Conservation (phyloP, 35 echinoderm and acorn worm genomes). For the Holothuria glaberrima region DNA sequence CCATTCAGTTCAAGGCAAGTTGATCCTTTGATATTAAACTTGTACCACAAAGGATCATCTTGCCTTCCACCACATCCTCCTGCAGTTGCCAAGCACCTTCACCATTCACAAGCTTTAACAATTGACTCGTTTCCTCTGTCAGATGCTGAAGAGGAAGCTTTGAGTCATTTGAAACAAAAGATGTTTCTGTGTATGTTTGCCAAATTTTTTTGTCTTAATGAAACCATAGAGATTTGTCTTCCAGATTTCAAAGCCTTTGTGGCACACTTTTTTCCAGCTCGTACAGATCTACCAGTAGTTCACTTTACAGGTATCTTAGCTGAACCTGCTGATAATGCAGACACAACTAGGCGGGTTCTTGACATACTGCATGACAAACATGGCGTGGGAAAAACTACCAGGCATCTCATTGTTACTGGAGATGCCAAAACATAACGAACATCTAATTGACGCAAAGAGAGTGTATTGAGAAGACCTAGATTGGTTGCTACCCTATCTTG, state of each 20-base stretch:
- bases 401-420: too few species aligned
- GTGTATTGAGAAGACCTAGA: constrained; percentile 49
- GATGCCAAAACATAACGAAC: too few species aligned
- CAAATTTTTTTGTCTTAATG: constrained; percentile 1
- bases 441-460: too few species aligned
- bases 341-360: too few species aligned
- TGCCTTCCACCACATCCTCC: neutral
- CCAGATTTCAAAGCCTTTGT: constrained; percentile 46
- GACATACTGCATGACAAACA: too few species aligned
- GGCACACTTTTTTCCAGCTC: too few species aligned
- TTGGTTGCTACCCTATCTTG: constrained; percentile 51
- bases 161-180: neutral
- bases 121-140: constrained; percentile 36
- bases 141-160: neutral
- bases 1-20: neutral
- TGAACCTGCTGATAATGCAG: too few species aligned
- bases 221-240: constrained; percentile 1
- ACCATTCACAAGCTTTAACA: neutral
- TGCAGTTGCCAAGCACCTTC: too few species aligned
- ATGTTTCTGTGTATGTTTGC: constrained; percentile 52
- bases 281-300: too few species aligned
- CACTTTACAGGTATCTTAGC: too few species aligned
- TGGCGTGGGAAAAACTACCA: too few species aligned
- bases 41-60: constrained; percentile 35
- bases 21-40: neutral